Base-by-base conservation (phyloP, 1,140 invertebrate species). In the Leptopilina clavipes region DNA sequence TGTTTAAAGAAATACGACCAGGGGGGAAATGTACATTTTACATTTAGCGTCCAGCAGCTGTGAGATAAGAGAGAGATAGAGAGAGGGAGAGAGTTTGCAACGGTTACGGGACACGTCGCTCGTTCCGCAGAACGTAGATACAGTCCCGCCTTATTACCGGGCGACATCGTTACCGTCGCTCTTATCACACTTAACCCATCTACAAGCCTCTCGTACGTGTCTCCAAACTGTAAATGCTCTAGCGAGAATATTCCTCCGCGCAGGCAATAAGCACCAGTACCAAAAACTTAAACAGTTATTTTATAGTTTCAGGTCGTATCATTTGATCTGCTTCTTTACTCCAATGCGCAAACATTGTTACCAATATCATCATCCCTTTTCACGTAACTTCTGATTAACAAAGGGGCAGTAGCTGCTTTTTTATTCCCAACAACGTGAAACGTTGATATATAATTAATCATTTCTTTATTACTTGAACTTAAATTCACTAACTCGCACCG, bases 31-130 rank as follows among this genome's bases (percentile, higher is more conserved):
- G 56, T 65, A 65, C 25, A 12, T 7, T 40, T 65, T 11, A 7
- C 56, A 65, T 65, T 59, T 65, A 54, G 52, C 52, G 22, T 73
- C 72, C 22, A 73, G 25, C 72, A 17, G 48, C n/a, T 37, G 37
- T 6, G 0, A 73, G 72, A 73, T 73, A 43, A 56, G 52, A 22
- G 48, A 22, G 19, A 3, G 52, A 31, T 1, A 31, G 37, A 40
- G 37, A 7, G 9, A 25, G 72, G 52, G n/a, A n/a, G n/a, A n/a
- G n/a, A n/a, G n/a, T n/a, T n/a, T 56, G 52, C 72, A 73, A 31
- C 25, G 14, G 52, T 73, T 59, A 43, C 72, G 52, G 25, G 72
- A 73, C 52, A 73, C 25, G 72, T 59, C 45, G 19, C 71, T 73
- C 25, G 56, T 65, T 65, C 56, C 52, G 19, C 40, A 73, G 72